Evolutionary conservation across 2,888 invertebrate species (phyloP).

Genomic region (Sialis lutaria): DNA sequence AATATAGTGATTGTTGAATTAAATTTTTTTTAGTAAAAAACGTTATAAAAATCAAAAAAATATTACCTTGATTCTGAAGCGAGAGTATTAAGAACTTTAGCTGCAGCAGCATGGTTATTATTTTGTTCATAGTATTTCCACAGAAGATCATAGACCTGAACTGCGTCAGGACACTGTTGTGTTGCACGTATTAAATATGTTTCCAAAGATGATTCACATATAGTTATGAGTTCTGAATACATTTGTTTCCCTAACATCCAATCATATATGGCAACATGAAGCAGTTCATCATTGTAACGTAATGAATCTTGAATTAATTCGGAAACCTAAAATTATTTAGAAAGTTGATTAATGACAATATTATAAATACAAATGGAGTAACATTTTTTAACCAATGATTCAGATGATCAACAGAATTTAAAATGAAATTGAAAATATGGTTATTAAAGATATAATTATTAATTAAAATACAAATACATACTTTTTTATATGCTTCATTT

Average conservation of each 20-base stretch:
- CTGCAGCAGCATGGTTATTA: slow-evolving; percentile 82
- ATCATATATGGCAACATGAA: slow-evolving; percentile 82
- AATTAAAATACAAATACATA: too few species aligned
- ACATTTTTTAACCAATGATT: not conserved
- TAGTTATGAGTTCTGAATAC: slow-evolving; percentile 46
- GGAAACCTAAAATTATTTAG: slow-evolving; percentile 26
- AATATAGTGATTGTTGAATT: not conserved
- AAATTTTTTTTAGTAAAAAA: not conserved
- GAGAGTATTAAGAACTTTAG: slow-evolving; percentile 72
- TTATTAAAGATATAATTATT: too few species aligned
- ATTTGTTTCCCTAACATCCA: slow-evolving; percentile 75
- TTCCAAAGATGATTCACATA: slow-evolving; percentile 56
- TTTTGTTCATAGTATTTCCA: slow-evolving; percentile 95
- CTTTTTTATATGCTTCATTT: too few species aligned
- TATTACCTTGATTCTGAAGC: slow-evolving; percentile 54
- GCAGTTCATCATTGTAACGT: slow-evolving; percentile 62
- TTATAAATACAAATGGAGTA: not conserved
- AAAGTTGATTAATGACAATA: not conserved
- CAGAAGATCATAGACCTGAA: slow-evolving; percentile 57
- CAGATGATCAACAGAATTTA: not conserved
- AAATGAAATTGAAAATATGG: too few species aligned
- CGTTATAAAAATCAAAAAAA: not conserved
- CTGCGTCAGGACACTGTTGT: slow-evolving; percentile 36
- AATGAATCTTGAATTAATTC: slow-evolving; percentile 48
- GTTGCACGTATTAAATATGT: slow-evolving; percentile 48